These are phyloP conservation scores for Drosophila subpulchrella DNA, from an alignment of 1,140 invertebrate species.

Conservation along the genomic window DNA sequence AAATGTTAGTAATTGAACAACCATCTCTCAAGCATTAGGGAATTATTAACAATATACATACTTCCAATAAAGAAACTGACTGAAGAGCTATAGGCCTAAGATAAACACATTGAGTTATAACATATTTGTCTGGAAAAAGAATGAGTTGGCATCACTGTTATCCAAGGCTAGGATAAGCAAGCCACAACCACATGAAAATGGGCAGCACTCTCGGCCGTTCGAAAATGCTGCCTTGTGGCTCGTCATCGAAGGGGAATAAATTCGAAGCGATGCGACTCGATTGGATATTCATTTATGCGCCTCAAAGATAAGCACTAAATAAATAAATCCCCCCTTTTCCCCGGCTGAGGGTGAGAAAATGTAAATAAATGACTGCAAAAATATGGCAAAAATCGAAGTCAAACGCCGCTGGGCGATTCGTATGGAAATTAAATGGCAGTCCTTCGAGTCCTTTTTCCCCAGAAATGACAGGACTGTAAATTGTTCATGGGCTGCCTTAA, in stretches of 20 bases:
- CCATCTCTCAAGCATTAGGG: too few relatives aligned
- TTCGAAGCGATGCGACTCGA: slow-evolving; percentile 59
- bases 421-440: slow-evolving; percentile 58
- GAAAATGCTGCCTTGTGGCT: slow-evolving; percentile 32
- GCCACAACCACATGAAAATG: slow-evolving; percentile 62
- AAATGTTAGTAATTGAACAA: too few relatives aligned
- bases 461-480: slow-evolving; percentile 42
- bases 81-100: not conserved
- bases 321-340: slow-evolving; percentile 54
- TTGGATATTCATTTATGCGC: slow-evolving; percentile 80
- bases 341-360: slow-evolving; percentile 48
- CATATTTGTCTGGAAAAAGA: not conserved
- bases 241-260: slow-evolving; percentile 66
- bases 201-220: slow-evolving; percentile 24
- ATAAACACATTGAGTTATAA: not conserved
- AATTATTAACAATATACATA: too few relatives aligned
- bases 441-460: not conserved
- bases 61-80: not conserved
- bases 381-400: slow-evolving; percentile 63
- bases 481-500: slow-evolving; percentile 64
- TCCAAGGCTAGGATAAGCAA: slow-evolving; percentile 55
- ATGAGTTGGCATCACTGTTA: slow-evolving; percentile 14
- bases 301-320: slow-evolving; percentile 80
- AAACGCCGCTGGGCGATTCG: slow-evolving; percentile 50
- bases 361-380: slow-evolving; percentile 78